phyloP scores from a whole-genome alignment of 2,888 invertebrate species.

The Cantharis rustica region DNA sequence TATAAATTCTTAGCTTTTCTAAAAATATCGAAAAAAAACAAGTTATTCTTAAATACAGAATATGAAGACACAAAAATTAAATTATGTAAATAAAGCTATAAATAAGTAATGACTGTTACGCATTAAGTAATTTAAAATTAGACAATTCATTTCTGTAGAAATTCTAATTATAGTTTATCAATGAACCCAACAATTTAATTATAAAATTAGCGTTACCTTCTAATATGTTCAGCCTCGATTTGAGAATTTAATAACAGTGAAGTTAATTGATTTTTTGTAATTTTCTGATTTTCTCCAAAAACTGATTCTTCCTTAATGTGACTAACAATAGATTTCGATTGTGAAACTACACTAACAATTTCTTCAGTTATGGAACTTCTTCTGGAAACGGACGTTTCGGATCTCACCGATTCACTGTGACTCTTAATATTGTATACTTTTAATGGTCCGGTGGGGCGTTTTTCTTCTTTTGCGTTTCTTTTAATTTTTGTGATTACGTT shows the following conservation, averaged over 20 bases:
- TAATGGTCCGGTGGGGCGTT: constrained; percentile 57
- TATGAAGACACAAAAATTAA: neutral
- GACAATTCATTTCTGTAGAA: neutral
- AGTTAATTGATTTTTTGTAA: neutral
- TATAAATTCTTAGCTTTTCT: neutral
- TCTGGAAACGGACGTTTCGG: constrained; percentile 49
- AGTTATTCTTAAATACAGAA: neutral
- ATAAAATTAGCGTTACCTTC: constrained; percentile 34
- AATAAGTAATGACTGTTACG: neutral
- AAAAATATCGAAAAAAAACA: neutral
- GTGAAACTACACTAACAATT: constrained; percentile 46
- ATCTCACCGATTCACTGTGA: constrained; percentile 50
- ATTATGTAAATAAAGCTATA: neutral
- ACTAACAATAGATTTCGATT: constrained; percentile 38
- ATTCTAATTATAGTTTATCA: neutral
- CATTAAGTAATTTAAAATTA: neutral
- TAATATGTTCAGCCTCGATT: constrained; percentile 37
- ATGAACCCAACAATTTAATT: neutral
- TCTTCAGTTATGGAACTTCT: constrained; percentile 46
- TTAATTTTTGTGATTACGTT: constrained; percentile 59
- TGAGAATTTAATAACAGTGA: constrained; percentile 1
- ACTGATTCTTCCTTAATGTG: constrained; percentile 31
- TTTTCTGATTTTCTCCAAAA: neutral
- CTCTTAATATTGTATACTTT: constrained; percentile 59
- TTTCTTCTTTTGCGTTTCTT: constrained; percentile 54